A percentile compares a stretch with the other conserved stretches of the same genome.
Evolutionary conservation across 2,113 vertebrate genomes (phyloP).

Genomic region (Ciconia stormi): DNA sequence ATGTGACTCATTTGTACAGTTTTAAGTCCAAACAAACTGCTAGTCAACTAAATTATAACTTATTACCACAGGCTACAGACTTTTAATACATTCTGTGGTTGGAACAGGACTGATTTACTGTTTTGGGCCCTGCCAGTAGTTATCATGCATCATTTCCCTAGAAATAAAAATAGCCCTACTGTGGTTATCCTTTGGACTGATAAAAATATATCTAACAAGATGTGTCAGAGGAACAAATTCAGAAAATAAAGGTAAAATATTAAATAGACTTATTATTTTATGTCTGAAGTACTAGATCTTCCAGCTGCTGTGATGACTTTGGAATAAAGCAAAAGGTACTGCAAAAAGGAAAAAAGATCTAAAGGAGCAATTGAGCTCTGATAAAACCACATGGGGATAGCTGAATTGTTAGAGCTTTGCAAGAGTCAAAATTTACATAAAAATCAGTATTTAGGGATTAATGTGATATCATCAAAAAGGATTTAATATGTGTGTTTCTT

Average conservation of each 20-base stretch:
- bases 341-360: constrained; percentile 43
- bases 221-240: constrained; percentile 53
- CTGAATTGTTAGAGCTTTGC: constrained; percentile 42
- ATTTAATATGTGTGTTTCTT: constrained; percentile 60
- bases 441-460: constrained; percentile 65
- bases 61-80: constrained; percentile 47
- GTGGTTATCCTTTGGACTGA: constrained; percentile 63
- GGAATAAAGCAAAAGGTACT: constrained; percentile 46
- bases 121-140: background rate
- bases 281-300: constrained; percentile 52
- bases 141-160: constrained; percentile 60
- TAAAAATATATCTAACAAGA: constrained; percentile 67
- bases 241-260: constrained; percentile 66
- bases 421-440: constrained; percentile 69
- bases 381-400: constrained; percentile 46
- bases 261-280: constrained; percentile 44
- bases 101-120: constrained; percentile 47
- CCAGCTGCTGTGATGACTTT: constrained; percentile 13
- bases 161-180: constrained; percentile 69
- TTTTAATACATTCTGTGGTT: constrained; percentile 47
- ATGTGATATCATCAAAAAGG: constrained; percentile 61
- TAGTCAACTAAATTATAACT: constrained; percentile 65
- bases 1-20: constrained; percentile 59
- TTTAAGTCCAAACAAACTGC: constrained; percentile 51
- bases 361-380: constrained; percentile 46